These are phyloP conservation scores for Adrianichthys oophorus DNA, from an alignment of 2,797 vertebrate genomes.

Conservation along the genomic window DNA sequence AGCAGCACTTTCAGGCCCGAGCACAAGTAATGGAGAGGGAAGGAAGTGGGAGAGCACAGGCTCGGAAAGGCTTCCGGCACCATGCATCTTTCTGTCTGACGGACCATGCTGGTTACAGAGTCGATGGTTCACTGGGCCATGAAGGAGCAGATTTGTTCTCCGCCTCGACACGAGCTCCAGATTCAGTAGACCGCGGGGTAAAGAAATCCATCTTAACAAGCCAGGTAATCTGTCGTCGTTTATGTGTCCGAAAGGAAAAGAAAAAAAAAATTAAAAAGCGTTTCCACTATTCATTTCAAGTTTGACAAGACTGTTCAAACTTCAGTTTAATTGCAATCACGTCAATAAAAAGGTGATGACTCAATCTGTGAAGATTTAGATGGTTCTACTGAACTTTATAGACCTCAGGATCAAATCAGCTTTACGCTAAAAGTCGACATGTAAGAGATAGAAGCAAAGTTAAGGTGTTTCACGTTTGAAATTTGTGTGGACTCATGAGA, in stretches of 20 bases:
- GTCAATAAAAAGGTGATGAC: too few relatives aligned
- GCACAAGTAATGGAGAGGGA: constrained; percentile 29
- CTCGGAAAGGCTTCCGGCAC: constrained; percentile 47
- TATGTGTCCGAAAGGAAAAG: constrained; percentile 14
- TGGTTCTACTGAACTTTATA: too few relatives aligned
- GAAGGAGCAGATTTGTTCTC: constrained; percentile 66
- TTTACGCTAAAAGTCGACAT: too few relatives aligned
- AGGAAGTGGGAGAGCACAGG: constrained; percentile 12
- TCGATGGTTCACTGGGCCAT: constrained; percentile 63
- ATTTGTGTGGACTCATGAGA: too few relatives aligned
- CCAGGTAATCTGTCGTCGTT: constrained; percentile 31
- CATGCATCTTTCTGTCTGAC: constrained; percentile 65
- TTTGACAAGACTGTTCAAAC: too few relatives aligned
- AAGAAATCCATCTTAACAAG: constrained; percentile 40
- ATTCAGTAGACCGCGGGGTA: constrained; percentile 2
- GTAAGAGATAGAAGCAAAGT: too few relatives aligned
- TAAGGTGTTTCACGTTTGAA: too few relatives aligned
- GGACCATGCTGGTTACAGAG: constrained; percentile 58
- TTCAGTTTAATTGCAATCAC: too few relatives aligned
- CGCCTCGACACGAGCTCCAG: constrained; percentile 26
- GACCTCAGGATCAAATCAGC: too few relatives aligned
- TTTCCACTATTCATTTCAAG: not conserved
- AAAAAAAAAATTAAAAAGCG: not conserved
- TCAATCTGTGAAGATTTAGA: too few relatives aligned
- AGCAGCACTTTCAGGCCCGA: constrained; percentile 47